These are phyloP conservation scores for Pandemis cinnamomeana DNA, from an alignment of 2,888 invertebrate species.

Conservation along the genomic window DNA sequence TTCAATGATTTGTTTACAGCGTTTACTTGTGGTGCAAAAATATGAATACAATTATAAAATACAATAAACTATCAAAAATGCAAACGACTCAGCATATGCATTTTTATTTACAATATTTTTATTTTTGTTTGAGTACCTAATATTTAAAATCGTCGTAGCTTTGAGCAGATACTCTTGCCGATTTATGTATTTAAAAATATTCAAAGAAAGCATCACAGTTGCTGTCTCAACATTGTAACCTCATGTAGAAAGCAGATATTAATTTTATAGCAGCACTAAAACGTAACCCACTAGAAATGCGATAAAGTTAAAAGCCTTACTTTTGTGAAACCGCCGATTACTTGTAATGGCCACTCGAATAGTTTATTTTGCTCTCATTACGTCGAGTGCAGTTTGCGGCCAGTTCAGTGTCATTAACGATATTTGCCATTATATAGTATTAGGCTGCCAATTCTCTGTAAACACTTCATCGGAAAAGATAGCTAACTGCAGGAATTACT, in stretches of 20 bases:
- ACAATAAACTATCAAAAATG: too few species aligned
- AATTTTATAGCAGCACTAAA: slow-evolving; percentile 15
- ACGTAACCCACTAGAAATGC: background rate
- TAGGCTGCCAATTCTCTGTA: slow-evolving; percentile 61
- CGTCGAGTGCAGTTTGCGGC: slow-evolving; percentile 36
- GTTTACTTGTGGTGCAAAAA: too few species aligned
- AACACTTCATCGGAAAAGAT: slow-evolving; percentile 62
- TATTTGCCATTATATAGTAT: slow-evolving; percentile 59
- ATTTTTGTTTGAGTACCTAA: too few species aligned
- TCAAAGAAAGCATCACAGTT: background rate
- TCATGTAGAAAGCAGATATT: background rate
- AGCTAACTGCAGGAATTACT: slow-evolving; percentile 58
- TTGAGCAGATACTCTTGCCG: too few species aligned
- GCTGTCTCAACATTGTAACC: slow-evolving; percentile 3
- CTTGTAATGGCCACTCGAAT: slow-evolving; percentile 41
- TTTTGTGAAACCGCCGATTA: slow-evolving; percentile 18
- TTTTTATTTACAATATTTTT: too few species aligned
- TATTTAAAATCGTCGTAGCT: too few species aligned
- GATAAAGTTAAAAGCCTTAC: slow-evolving; percentile 15
- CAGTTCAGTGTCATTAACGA: slow-evolving; percentile 59
- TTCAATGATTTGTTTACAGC: too few species aligned
- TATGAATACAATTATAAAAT: too few species aligned
- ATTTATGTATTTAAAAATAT: background rate
- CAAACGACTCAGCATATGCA: too few species aligned
- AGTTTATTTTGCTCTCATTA: slow-evolving; percentile 43